Evolutionary conservation across 2,797 vertebrate species (phyloP).

Genomic region (Phalanger gymnotis): DNA sequence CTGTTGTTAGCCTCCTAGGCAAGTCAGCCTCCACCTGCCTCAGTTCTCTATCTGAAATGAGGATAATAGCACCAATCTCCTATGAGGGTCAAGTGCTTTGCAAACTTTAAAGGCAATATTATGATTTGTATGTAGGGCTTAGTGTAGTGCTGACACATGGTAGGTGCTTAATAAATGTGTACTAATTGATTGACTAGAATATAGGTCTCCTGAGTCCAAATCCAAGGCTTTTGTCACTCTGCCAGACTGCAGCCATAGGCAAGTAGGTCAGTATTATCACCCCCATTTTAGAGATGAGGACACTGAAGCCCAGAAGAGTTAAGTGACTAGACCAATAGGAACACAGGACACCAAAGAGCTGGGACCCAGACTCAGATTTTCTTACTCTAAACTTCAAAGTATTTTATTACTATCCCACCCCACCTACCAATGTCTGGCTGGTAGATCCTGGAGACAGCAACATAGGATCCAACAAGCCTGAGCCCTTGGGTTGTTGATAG

Average conservation of each 20-base stretch:
- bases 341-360: neutral
- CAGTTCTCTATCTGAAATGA: neutral
- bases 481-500: neutral
- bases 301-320: neutral
- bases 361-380: neutral
- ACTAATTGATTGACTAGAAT: neutral
- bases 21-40: neutral
- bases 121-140: neutral
- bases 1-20: too few species aligned
- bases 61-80: neutral
- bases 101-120: neutral
- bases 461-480: neutral
- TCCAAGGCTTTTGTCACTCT: neutral
- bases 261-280: neutral
- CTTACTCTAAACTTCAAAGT: neutral
- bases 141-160: neutral
- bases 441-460: neutral
- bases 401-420: neutral
- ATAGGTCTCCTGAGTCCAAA: neutral
- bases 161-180: neutral
- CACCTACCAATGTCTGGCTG: neutral
- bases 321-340: neutral
- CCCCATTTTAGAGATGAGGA: neutral
- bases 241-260: neutral
- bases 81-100: neutral